Conservation (phyloP, 2,113 vertebrate species). For the Hipposideros armiger region DNA sequence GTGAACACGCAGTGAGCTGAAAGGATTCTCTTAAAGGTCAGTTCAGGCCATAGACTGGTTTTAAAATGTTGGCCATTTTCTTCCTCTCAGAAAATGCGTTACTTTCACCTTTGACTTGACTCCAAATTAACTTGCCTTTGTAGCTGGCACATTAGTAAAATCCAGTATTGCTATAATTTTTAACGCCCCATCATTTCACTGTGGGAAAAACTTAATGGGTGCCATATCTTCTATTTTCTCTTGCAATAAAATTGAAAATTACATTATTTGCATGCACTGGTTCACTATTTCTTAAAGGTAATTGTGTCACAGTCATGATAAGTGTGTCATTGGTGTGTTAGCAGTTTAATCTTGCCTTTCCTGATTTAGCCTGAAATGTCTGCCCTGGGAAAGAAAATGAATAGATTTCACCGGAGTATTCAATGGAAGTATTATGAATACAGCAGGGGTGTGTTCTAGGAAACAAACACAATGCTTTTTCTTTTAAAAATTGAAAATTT, state of each 20-base stretch:
- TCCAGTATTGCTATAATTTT: neutral
- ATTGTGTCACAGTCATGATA: neutral
- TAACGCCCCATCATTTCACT: conserved; percentile 37
- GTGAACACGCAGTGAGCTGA: neutral
- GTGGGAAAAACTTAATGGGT: conserved; percentile 56
- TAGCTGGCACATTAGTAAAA: conserved; percentile 59
- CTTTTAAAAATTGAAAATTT: neutral
- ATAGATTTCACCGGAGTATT: neutral
- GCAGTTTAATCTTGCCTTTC: neutral
- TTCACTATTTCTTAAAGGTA: conserved; percentile 57
- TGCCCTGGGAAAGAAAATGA: too few species aligned
- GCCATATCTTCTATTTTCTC: conserved; percentile 38
- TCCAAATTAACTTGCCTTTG: conserved; percentile 64
- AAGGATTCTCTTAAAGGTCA: neutral
- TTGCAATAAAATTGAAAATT: conserved; percentile 6
- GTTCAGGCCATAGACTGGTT: neutral
- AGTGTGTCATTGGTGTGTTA: too few species aligned
- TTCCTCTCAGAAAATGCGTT: conserved; percentile 12
- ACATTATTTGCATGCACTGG: neutral
- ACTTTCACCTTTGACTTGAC: conserved; percentile 71
- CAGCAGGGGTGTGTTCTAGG: neutral
- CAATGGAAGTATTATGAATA: accelerated
- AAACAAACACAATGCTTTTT: neutral
- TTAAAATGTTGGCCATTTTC: neutral
- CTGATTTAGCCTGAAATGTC: neutral